A percentile compares a stretch with the other conserved stretches of the same genome.
Conservation (phyloP, 2,888 invertebrate species). For the Drosophila histrio region DNA sequence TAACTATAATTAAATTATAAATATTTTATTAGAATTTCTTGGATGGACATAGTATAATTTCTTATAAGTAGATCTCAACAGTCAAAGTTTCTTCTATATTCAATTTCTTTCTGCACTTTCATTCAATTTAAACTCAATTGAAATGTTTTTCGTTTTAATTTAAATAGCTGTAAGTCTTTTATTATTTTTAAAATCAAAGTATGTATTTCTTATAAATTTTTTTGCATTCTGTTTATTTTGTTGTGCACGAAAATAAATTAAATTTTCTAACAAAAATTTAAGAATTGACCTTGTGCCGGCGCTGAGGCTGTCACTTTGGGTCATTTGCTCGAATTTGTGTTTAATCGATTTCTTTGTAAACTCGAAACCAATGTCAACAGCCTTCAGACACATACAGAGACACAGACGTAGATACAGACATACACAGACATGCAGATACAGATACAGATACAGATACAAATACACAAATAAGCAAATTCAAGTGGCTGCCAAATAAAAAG, state of each 20-base stretch:
- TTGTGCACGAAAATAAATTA: conserved; percentile 3
- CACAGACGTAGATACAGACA: conserved; percentile 29
- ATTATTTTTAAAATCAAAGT: not conserved
- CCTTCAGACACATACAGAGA: conserved; percentile 51
- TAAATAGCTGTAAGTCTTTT: not conserved
- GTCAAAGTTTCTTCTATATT: no score
- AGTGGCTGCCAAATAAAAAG: conserved; percentile 59
- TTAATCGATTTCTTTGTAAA: conserved; percentile 83
- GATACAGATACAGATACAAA: conserved; percentile 27
- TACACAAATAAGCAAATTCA: conserved; percentile 60
- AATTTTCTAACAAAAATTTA: conserved; percentile 26
- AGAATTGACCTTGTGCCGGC: conserved; percentile 60
- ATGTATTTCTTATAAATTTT: conserved; percentile 31
- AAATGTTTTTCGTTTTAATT: not conserved
- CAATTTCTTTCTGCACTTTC: not conserved
- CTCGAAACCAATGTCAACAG: conserved; percentile 83
- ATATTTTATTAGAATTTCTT: no score
- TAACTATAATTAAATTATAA: no score
- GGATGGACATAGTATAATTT: no score
- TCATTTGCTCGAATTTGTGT: conserved; percentile 79
- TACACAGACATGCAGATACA: conserved; percentile 25
- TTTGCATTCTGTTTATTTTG: conserved; percentile 17
- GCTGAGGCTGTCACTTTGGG: conserved; percentile 56
- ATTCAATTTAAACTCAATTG: not conserved
- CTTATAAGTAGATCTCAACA: no score